These are phyloP conservation scores for Lagorchestes hirsutus DNA, from an alignment of 2,797 vertebrate species.

Conservation along the genomic window DNA sequence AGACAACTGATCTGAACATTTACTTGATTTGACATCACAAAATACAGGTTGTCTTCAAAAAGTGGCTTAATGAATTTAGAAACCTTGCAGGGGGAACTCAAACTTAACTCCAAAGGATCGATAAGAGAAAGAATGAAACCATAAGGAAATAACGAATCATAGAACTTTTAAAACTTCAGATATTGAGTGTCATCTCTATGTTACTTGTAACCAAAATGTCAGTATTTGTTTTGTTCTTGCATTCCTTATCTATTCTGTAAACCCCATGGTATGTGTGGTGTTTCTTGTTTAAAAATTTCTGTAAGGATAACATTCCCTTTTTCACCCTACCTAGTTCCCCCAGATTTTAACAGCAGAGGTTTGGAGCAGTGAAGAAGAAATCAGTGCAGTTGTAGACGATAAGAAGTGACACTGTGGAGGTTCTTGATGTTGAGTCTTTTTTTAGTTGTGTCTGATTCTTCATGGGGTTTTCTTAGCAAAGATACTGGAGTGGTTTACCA, in stretches of 20 bases:
- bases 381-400: constrained; percentile 19
- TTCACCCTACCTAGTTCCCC: neutral
- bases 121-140: constrained; percentile 55
- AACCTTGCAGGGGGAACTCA: constrained; percentile 48
- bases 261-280: neutral
- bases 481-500: neutral
- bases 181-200: constrained; percentile 40
- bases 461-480: neutral
- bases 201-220: constrained; percentile 60
- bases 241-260: neutral
- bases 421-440: neutral
- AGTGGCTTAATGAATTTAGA: constrained; percentile 52
- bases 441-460: neutral
- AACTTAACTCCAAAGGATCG: constrained; percentile 62
- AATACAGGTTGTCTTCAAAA: neutral
- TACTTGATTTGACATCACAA: neutral
- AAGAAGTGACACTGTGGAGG: neutral
- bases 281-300: neutral
- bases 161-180: constrained; percentile 23
- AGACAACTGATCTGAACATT: neutral
- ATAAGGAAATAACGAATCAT: constrained; percentile 58
- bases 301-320: neutral
- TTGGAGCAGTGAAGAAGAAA: constrained; percentile 46
- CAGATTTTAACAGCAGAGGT: constrained; percentile 31
- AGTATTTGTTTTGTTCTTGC: constrained; percentile 20